Conservation (phyloP, 2,113 vertebrate species). For the Synodontis membranacea region DNA sequence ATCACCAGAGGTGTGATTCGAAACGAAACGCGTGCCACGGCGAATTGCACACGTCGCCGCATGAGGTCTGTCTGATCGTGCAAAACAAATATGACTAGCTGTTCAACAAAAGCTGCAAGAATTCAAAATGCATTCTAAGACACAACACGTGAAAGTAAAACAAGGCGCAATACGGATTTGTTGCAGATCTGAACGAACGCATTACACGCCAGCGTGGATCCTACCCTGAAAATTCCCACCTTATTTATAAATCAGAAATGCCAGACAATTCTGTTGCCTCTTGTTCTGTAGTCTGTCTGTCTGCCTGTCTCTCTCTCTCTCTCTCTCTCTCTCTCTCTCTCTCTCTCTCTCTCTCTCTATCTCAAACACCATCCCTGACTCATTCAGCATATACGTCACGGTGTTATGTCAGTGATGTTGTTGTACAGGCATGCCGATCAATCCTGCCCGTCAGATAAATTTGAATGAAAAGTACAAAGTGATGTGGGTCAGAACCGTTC, state of each 20-base stretch:
- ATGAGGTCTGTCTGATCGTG: slow-evolving; percentile 3
- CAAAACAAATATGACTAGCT: neutral
- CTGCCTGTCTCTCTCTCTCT: neutral
- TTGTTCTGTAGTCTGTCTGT: neutral
- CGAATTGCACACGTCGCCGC: neutral
- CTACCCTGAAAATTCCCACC: neutral
- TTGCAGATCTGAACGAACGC: slow-evolving; percentile 1
- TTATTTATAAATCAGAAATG: neutral
- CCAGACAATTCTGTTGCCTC: neutral
- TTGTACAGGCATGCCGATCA: neutral
- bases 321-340: neutral
- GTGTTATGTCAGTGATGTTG: neutral
- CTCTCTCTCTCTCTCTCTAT: neutral
- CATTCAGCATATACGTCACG: neutral
- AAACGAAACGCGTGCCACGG: neutral
- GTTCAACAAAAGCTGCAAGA: neutral
- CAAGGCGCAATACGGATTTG: neutral
- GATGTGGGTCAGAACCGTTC: neutral
- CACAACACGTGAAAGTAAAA: neutral
- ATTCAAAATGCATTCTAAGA: neutral
- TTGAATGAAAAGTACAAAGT: neutral
- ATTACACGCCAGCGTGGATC: neutral
- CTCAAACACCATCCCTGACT: neutral
- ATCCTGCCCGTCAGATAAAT: neutral
- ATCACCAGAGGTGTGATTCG: neutral